Evolutionary conservation across 2,888 invertebrate species (phyloP).

Genomic region (Atethmia centrago): DNA sequence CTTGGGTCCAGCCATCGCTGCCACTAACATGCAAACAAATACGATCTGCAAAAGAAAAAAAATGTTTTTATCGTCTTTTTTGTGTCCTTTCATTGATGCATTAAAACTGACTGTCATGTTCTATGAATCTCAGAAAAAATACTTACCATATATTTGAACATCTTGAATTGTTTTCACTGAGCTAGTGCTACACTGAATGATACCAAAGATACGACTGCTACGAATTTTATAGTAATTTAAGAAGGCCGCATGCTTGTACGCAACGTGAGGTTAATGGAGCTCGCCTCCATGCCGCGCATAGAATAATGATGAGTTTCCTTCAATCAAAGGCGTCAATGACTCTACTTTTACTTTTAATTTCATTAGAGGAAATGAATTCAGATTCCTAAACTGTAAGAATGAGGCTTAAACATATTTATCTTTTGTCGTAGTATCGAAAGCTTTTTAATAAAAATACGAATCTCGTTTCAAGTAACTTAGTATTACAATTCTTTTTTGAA

Average conservation of each 20-base stretch:
- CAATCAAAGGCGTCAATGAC: conserved; percentile 23
- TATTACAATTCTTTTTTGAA: neutral
- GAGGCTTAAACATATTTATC: neutral
- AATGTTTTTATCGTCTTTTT: neutral
- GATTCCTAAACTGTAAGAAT: too few relatives aligned
- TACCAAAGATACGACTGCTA: conserved; percentile 56
- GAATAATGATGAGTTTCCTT: conserved; percentile 69
- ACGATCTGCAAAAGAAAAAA: conserved; percentile 71
- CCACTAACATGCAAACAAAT: conserved; percentile 79
- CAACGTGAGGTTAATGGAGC: conserved; percentile 66
- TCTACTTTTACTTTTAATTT: conserved; percentile 31
- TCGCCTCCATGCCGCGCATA: conserved; percentile 30
- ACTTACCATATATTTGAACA: conserved; percentile 86
- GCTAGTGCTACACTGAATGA: conserved; percentile 75
- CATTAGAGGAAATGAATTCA: conserved; percentile 2
- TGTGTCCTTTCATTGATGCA: neutral
- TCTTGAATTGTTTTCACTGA: conserved; percentile 73
- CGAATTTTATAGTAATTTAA: conserved; percentile 73
- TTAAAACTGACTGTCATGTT: neutral
- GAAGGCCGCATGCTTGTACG: conserved; percentile 71
- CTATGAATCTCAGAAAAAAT: neutral
- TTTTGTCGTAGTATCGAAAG: neutral
- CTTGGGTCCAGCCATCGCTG: conserved; percentile 65
- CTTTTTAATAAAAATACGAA: neutral
- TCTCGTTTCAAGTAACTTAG: neutral